A percentile compares a stretch with the other conserved stretches of the same genome.
phyloP scores from a whole-genome alignment of 2,113 vertebrate species.

The Prionailurus viverrinus region DNA sequence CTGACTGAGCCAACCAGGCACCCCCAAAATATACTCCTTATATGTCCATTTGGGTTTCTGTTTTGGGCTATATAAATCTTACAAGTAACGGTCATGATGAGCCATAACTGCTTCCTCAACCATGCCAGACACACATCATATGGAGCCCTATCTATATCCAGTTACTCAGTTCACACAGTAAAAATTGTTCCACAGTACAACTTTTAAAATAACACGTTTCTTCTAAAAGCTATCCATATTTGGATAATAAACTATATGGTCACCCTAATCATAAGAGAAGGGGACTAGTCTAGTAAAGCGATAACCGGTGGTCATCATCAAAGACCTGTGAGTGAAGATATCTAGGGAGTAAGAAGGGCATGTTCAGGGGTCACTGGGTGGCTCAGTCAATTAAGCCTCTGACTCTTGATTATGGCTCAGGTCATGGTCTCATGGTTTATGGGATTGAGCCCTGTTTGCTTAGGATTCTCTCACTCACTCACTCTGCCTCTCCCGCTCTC shows the following conservation, averaged over 20 bases:
- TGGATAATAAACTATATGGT: background rate
- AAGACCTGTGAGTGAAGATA: background rate
- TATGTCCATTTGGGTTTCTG: background rate
- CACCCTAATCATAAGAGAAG: background rate
- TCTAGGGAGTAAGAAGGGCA: background rate
- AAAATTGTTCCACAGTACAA: background rate
- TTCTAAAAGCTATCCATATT: background rate
- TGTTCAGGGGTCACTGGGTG: background rate
- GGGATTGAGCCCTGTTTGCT: too few species aligned
- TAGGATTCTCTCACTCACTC: too few species aligned
- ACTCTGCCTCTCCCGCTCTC: too few species aligned
- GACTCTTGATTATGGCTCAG: too few species aligned
- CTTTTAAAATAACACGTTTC: background rate
- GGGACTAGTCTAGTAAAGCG: background rate
- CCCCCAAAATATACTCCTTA: background rate
- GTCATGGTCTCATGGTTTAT: too few species aligned
- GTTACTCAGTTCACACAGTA: background rate
- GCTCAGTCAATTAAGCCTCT: too few species aligned
- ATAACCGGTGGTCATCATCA: background rate
- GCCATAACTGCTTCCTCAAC: background rate
- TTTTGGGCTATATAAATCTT: background rate
- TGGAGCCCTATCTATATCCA: background rate
- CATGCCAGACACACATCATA: background rate
- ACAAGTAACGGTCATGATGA: background rate
- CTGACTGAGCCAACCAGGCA: too few species aligned